Evolutionary conservation across 2,797 vertebrate genomes (phyloP).

Genomic region (Manis pentadactyla): DNA sequence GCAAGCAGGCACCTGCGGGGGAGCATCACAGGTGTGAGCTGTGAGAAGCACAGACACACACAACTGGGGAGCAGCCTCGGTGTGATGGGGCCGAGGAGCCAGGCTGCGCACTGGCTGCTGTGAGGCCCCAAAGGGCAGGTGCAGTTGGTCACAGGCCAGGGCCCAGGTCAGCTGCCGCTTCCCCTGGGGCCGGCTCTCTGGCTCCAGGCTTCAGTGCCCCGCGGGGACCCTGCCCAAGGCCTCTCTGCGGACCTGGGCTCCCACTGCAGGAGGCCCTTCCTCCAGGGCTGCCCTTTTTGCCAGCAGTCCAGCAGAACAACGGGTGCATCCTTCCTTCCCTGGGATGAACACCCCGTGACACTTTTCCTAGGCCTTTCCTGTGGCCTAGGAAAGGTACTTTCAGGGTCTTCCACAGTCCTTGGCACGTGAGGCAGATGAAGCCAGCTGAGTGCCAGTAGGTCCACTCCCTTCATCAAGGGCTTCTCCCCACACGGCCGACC

Average conservation of each 20-base stretch:
- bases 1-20: not conserved
- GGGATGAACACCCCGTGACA: not conserved
- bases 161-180: too few relatives aligned
- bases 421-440: not conserved
- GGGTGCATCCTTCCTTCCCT: not conserved
- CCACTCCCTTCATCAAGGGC: not conserved
- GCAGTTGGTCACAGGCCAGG: too few relatives aligned
- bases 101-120: not conserved
- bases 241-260: not conserved
- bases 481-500: too few relatives aligned
- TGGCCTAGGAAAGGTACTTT: not conserved
- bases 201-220: not conserved
- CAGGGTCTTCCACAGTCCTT: not conserved
- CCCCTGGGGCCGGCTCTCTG: too few relatives aligned
- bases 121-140: too few relatives aligned
- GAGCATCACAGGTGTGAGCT: not conserved
- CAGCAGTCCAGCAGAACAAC: not conserved
- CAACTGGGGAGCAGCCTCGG: not conserved
- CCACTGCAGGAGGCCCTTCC: not conserved
- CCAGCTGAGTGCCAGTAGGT: not conserved
- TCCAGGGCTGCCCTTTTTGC: not conserved
- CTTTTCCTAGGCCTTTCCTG: not conserved
- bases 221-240: accelerated
- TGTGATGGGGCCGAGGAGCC: accelerated
- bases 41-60: not conserved